These are phyloP conservation scores for Cantharis nigra DNA, from an alignment of 2,888 invertebrate species.

Conservation along the genomic window DNA sequence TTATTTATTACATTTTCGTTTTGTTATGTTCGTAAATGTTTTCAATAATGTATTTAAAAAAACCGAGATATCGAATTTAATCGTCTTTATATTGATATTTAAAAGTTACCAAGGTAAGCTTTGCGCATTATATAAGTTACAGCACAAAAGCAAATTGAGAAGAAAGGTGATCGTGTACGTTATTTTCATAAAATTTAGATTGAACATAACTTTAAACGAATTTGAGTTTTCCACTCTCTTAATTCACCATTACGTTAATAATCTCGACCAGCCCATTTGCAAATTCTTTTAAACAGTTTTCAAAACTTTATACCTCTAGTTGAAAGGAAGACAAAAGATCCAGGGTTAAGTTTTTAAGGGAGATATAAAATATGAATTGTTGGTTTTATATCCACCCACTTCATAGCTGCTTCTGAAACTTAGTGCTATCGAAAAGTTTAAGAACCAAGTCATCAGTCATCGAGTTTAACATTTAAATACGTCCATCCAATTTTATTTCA, in stretches of 20 bases:
- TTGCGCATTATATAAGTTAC: not conserved
- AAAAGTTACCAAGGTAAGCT: not conserved
- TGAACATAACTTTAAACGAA: conserved; percentile 8
- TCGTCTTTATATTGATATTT: not conserved
- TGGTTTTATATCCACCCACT: conserved; percentile 38
- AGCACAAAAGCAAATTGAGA: not conserved
- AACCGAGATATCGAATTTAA: not conserved
- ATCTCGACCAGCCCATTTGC: conserved; percentile 14
- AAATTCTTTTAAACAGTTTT: conserved; percentile 39
- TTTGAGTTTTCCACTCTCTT: conserved; percentile 23
- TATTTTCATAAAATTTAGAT: not conserved
- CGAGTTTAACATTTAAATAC: conserved; percentile 4
- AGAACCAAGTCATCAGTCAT: conserved; percentile 19
- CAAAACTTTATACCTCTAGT: conserved; percentile 39
- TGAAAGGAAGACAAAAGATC: conserved; percentile 36
- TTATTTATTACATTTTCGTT: conserved; percentile 6
- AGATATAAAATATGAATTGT: conserved; percentile 40
- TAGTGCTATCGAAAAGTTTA: conserved; percentile 14
- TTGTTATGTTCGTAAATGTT: not conserved
- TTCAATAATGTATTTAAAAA: not conserved
- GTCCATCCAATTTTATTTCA: not conserved
- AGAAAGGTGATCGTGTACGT: not conserved
- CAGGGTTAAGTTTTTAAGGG: conserved; percentile 29
- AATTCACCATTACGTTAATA: conserved; percentile 16
- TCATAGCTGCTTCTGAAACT: conserved; percentile 33